A percentile compares a stretch with the other conserved stretches of the same genome.
Evolutionary conservation across 2,888 invertebrate species (phyloP).

Genomic region (Napeogenes inachia): DNA sequence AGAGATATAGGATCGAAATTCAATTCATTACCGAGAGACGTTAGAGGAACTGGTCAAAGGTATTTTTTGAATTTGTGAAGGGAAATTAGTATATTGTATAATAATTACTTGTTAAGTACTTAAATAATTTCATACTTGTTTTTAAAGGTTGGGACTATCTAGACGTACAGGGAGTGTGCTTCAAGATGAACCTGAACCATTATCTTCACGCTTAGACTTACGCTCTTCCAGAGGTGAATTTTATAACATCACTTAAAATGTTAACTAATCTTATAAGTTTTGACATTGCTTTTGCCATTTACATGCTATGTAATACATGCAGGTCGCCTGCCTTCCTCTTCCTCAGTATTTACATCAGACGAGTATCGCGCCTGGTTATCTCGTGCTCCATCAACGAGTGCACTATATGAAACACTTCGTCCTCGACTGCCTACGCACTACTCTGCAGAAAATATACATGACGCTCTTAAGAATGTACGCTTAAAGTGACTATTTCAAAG

Average conservation of each 20-base stretch:
- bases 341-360: slow-evolving; percentile 89
- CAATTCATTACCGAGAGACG: slow-evolving; percentile 84
- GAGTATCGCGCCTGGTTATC: slow-evolving; percentile 96
- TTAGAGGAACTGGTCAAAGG: slow-evolving; percentile 79
- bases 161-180: slow-evolving; percentile 68
- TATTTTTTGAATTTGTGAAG: slow-evolving; percentile 31
- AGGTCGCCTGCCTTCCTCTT: slow-evolving; percentile 70
- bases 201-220: slow-evolving; percentile 69
- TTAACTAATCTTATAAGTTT: not conserved
- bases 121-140: not conserved
- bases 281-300: not conserved
- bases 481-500: not conserved
- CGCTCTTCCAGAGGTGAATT: slow-evolving; percentile 70
- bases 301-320: slow-evolving; percentile 10
- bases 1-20: slow-evolving; percentile 82
- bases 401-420: slow-evolving; percentile 93
- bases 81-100: too few species aligned
- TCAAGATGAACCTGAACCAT: slow-evolving; percentile 70
- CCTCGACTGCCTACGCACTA: slow-evolving; percentile 86
- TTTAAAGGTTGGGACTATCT: slow-evolving; percentile 57
- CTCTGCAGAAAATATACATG: slow-evolving; percentile 94
- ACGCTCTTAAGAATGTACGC: slow-evolving; percentile 89
- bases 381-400: slow-evolving; percentile 92
- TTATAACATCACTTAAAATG: not conserved
- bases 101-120: not conserved